Base-by-base conservation (phyloP, 2,113 vertebrate genomes). In the Gymnobelideus leadbeateri region DNA sequence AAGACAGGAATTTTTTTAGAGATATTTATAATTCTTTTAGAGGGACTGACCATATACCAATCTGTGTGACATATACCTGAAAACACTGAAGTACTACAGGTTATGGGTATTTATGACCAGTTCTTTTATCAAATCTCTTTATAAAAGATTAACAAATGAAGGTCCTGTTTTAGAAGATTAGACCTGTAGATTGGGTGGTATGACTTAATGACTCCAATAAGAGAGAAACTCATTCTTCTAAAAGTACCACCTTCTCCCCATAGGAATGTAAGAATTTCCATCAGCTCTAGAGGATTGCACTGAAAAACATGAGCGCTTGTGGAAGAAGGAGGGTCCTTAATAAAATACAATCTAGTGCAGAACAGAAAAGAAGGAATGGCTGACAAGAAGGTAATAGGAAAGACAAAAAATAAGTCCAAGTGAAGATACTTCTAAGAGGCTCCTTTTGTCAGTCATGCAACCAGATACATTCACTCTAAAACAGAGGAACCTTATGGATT, bases 91-190 rank as follows among this genome's bases (percentile, higher is more conserved):
- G n/a, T 84, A 23, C 68, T 43, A 84, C 3, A 43, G n/a, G 7
- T 43, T 84, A 43, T 43, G 68, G 43, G 68, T 43, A 84, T 84
- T 84, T 43, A 43, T 93, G 94, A 53, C 37, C 51, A 61, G 3
- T 57, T 97, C 52, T 21, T 95, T 91, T 96, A 89, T 92, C 61
- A 89, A 91, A 51, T 93, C 37, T 95, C 68, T 90, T 96, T 28
- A 93, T 21, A 90, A 90, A 95, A 91, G 84, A 24, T 92, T 96
- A 68, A 19, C 43, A 95, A 92, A 51, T 43, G 37, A 96, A 52
- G 55, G 49, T 91, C 89, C 68, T 47, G 8, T 43, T 96, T 91
- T 55, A 91, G 51, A 93, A 89, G 95, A 84, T 84, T 84, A 26
- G 37, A n/a, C 47, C 92, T 95, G 47, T 95, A 43, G 37, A 84